A percentile compares a stretch with the other conserved stretches of the same genome.
Conservation (phyloP, 2,113 vertebrate genomes). For the Gadus chalcogrammus region DNA sequence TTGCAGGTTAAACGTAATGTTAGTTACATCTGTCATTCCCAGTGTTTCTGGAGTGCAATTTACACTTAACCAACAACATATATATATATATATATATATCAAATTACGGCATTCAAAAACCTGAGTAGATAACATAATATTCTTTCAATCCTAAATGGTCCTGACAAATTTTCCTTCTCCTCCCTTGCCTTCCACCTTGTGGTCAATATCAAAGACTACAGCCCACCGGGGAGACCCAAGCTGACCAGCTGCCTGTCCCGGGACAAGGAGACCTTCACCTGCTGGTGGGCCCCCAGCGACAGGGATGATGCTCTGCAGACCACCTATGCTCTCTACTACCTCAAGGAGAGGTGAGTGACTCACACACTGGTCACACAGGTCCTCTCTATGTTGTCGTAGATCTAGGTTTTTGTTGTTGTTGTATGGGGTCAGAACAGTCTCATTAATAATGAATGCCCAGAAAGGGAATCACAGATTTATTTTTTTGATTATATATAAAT, state of each 20-base stretch:
- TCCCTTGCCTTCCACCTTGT: not conserved
- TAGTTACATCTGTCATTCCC: too few relatives aligned
- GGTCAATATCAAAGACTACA: constrained; percentile 63
- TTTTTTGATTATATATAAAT: not conserved
- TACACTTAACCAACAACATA: too few relatives aligned
- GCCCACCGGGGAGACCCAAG: constrained; percentile 80
- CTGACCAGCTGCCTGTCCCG: constrained; percentile 81
- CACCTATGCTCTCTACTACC: constrained; percentile 82
- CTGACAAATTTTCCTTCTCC: not conserved
- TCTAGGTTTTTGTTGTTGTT: not conserved
- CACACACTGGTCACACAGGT: too few relatives aligned
- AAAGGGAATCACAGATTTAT: not conserved
- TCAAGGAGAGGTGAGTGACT: constrained; percentile 79
- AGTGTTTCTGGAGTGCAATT: too few relatives aligned
- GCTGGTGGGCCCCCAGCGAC: constrained; percentile 87
- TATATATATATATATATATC: too few relatives aligned
- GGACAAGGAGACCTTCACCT: constrained; percentile 92
- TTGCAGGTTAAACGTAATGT: too few relatives aligned
- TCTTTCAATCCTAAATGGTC: too few relatives aligned
- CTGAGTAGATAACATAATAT: too few relatives aligned
- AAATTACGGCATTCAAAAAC: too few relatives aligned
- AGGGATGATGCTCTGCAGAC: constrained; percentile 79
- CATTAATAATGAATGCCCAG: too few relatives aligned
- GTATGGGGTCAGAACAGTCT: too few relatives aligned
- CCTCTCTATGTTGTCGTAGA: too few relatives aligned